Conservation (phyloP, 2,113 vertebrate genomes). For the Caracal caracal region DNA sequence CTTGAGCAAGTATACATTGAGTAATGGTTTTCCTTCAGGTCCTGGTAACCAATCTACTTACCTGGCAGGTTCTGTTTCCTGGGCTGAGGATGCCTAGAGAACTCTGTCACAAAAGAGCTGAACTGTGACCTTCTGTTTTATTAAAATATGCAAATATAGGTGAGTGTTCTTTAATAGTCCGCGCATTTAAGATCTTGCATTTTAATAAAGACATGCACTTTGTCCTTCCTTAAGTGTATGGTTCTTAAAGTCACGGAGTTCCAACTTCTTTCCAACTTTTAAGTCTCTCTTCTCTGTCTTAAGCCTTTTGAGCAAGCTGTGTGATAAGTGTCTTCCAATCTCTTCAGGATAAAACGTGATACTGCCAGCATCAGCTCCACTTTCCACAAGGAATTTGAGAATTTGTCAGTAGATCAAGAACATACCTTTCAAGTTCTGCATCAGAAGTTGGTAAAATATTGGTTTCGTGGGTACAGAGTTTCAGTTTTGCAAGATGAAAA, state of each 20-base stretch:
- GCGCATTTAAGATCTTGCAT: conserved; percentile 20
- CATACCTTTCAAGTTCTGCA: neutral
- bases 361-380: neutral
- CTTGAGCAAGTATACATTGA: neutral
- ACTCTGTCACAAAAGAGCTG: conserved; percentile 3
- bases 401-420: neutral
- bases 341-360: neutral
- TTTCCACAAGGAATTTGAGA: neutral
- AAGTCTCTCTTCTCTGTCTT: conserved; percentile 20
- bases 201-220: conserved; percentile 32
- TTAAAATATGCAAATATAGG: conserved; percentile 37
- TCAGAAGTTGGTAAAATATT: conserved; percentile 29
- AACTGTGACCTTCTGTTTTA: conserved; percentile 44
- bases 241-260: neutral
- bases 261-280: neutral
- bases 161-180: conserved; percentile 39
- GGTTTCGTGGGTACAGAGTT: neutral
- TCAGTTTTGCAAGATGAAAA: conserved; percentile 1
- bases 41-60: neutral
- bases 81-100: conserved; percentile 37
- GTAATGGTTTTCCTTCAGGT: neutral
- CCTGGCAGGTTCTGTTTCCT: conserved; percentile 29
- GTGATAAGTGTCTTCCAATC: neutral
- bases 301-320: neutral
- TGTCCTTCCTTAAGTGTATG: neutral